A percentile compares a stretch with the other conserved stretches of the same genome.
phyloP scores from a whole-genome alignment of 2,113 vertebrate species.

The Platysteira castanea region DNA sequence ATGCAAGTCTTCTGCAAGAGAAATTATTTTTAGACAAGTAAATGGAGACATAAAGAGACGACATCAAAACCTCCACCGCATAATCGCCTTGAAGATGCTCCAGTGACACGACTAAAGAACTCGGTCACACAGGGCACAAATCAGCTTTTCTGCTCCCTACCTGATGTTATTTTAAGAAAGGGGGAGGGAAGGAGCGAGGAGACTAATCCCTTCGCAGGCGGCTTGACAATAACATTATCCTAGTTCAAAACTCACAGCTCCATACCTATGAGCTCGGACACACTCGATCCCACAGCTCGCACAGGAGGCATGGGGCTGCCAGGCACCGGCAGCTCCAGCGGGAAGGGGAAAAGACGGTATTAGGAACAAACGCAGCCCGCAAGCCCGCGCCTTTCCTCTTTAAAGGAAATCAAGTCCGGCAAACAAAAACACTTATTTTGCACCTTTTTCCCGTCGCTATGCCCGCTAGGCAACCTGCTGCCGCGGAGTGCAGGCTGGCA shows the following conservation, averaged over 20 bases:
- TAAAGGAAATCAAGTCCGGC: not conserved
- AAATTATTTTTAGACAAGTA: not conserved
- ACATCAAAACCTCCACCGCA: not conserved
- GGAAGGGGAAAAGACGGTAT: not conserved
- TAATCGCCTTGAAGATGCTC: conserved; percentile 40
- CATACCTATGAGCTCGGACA: rapidly evolving
- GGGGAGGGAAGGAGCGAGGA: not conserved
- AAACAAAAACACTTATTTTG: not conserved
- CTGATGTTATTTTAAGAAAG: conserved; percentile 11
- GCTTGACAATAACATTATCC: not conserved
- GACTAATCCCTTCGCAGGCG: not conserved
- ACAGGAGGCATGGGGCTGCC: too few relatives aligned
- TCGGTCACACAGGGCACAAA: conserved; percentile 18
- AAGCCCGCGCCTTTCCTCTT: not conserved
- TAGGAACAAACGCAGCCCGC: not conserved
- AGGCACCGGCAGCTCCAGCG: not conserved
- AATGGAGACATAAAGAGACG: not conserved
- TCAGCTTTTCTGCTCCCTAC: conserved; percentile 34
- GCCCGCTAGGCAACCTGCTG: not conserved
- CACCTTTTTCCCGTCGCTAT: not conserved
- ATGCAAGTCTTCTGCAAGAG: not conserved
- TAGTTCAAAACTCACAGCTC: not conserved
- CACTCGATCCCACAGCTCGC: not conserved
- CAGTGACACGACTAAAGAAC: conserved; percentile 1
- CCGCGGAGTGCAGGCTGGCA: not conserved